A percentile compares a stretch with the other conserved stretches of the same genome.
Evolutionary conservation across 2,888 invertebrate genomes (phyloP).

Genomic region (Ephialtes manifestator): DNA sequence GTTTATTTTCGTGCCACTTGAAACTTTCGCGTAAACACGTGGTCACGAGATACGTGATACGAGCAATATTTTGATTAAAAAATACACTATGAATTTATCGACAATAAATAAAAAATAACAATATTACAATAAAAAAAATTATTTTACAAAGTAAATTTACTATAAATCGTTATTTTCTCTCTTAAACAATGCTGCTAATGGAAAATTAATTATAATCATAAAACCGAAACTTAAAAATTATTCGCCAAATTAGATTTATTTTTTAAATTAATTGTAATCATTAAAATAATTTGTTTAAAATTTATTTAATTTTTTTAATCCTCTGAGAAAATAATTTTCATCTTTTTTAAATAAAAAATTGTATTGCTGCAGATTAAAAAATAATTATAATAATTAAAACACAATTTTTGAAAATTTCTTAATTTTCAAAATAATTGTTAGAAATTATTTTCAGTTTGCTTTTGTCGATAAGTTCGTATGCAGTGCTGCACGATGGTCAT

Average conservation of each 20-base stretch:
- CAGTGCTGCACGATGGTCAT: background rate
- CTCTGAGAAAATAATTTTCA: too few species aligned
- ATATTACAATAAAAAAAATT: background rate
- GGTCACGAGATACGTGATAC: background rate
- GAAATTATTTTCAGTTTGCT: background rate
- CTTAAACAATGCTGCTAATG: too few species aligned
- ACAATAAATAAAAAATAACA: background rate
- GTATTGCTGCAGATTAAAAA: too few species aligned
- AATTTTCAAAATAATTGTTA: background rate
- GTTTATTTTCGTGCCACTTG: constrained; percentile 42
- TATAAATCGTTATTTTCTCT: too few species aligned
- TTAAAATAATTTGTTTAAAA: too few species aligned
- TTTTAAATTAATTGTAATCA: too few species aligned
- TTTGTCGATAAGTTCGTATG: background rate
- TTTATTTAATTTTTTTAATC: too few species aligned
- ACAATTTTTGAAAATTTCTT: background rate
- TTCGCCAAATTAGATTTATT: too few species aligned
- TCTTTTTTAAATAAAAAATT: too few species aligned
- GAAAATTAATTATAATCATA: too few species aligned
- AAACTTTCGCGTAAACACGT: constrained; percentile 18
- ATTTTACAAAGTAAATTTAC: background rate
- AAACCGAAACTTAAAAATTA: too few species aligned
- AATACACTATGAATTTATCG: background rate
- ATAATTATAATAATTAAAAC: background rate
- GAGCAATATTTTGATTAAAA: constrained; percentile 3